Evolutionary conservation across 2,888 invertebrate genomes (phyloP).

Genomic region (Diarsia brunnea): DNA sequence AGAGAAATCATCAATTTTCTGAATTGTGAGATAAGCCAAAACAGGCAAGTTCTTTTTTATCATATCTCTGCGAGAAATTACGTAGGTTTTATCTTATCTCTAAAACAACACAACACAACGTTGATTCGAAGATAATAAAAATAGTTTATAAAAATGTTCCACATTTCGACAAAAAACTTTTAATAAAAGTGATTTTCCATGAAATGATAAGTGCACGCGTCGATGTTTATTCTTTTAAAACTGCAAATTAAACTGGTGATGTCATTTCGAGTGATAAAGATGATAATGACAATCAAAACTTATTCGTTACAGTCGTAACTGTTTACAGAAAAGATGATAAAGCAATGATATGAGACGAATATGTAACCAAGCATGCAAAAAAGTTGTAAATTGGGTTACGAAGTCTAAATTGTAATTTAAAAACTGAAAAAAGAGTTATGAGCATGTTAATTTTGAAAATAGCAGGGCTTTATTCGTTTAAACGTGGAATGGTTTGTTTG

Average conservation of each 20-base stretch:
- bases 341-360: constrained; percentile 14
- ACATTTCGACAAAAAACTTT: constrained; percentile 29
- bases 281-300: constrained; percentile 45
- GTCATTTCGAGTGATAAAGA: constrained; percentile 54
- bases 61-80: constrained; percentile 57
- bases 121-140: constrained; percentile 62
- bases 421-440: constrained; percentile 29
- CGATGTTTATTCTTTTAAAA: constrained; percentile 29
- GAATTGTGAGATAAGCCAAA: constrained; percentile 49
- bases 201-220: constrained; percentile 35
- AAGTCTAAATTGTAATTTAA: constrained; percentile 24
- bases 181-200: constrained; percentile 22
- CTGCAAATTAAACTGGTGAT: constrained; percentile 62
- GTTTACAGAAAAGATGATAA: constrained; percentile 37
- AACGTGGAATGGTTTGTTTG: constrained; percentile 80
- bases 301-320: constrained; percentile 20
- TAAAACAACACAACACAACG: constrained; percentile 54
- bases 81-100: constrained; percentile 64
- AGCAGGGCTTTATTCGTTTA: constrained; percentile 72
- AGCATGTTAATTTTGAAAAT: constrained; percentile 78
- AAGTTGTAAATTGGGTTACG: constrained; percentile 19
- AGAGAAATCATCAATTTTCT: constrained; percentile 30
- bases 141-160: constrained; percentile 49
- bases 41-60: constrained; percentile 52
- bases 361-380: constrained; percentile 13